A percentile compares a stretch with the other conserved stretches of the same genome.
These are phyloP conservation scores for Tyrannus savana DNA, from an alignment of 2,113 vertebrate genomes.

Conservation along the genomic window DNA sequence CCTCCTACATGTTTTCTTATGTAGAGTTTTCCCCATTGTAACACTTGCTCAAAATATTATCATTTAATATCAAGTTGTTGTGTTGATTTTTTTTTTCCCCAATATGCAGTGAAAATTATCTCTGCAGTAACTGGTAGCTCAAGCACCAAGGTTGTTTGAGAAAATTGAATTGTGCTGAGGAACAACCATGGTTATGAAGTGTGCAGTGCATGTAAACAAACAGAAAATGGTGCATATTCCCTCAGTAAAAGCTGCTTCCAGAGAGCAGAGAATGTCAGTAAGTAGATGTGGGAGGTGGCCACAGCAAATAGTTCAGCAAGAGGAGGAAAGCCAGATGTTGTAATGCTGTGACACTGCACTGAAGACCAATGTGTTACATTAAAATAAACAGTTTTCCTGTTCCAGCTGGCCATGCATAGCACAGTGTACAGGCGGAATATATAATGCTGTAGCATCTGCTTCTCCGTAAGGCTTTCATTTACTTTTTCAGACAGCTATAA, in stretches of 20 bases:
- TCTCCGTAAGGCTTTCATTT: background rate
- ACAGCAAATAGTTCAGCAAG: background rate
- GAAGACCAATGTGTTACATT: background rate
- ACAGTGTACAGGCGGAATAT: background rate
- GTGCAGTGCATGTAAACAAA: conserved; percentile 38
- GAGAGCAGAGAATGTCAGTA: background rate
- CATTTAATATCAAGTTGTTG: background rate
- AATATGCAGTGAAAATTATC: background rate
- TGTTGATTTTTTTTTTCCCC: accelerated
- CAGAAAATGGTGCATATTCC: conserved; percentile 4
- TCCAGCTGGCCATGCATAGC: background rate
- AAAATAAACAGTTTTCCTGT: background rate
- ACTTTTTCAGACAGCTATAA: background rate
- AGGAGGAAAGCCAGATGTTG: background rate
- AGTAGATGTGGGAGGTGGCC: background rate
- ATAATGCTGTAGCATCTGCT: conserved; percentile 12
- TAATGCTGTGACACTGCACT: background rate
- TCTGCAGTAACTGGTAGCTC: background rate
- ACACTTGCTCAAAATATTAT: conserved; percentile 4
- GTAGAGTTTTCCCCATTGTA: background rate
- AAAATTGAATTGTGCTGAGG: conserved; percentile 48
- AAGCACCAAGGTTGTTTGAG: background rate
- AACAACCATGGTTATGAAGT: conserved; percentile 13
- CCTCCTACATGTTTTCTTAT: background rate
- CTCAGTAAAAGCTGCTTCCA: background rate